Evolutionary conservation across 2,888 invertebrate species (phyloP).

Genomic region (Gymnocheta viridis): DNA sequence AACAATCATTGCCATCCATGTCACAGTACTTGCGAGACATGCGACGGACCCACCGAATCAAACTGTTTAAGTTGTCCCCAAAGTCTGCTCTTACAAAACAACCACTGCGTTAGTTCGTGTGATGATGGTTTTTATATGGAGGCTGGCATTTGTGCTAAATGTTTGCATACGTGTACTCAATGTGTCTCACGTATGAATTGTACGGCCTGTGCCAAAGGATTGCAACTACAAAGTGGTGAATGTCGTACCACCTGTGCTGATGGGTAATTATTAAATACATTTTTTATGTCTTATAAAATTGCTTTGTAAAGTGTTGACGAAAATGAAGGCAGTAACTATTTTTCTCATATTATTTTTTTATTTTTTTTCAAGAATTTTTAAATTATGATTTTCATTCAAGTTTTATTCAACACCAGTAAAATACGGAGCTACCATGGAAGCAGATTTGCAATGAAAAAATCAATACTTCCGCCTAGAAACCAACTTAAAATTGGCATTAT

Average conservation of each 20-base stretch:
- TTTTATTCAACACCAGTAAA: no score
- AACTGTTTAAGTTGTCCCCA: constrained; percentile 90
- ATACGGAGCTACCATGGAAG: no score
- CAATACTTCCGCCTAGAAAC: no score
- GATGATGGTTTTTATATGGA: constrained; percentile 89
- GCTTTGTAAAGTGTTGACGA: not conserved
- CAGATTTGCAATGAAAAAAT: no score
- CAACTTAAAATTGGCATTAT: no score
- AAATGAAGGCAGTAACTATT: not conserved
- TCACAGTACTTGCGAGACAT: constrained; percentile 91
- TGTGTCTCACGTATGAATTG: constrained; percentile 92
- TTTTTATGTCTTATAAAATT: not conserved
- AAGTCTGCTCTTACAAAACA: constrained; percentile 88
- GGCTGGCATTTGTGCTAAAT: constrained; percentile 89
- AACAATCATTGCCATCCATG: constrained; percentile 88
- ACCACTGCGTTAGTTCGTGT: constrained; percentile 89
- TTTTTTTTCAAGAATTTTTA: no score
- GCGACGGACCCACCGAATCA: constrained; percentile 88
- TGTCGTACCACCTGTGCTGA: constrained; percentile 91
- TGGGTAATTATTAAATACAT: constrained; percentile 82
- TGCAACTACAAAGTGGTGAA: constrained; percentile 91
- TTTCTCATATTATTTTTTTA: no score
- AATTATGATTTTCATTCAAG: no score
- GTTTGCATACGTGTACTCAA: constrained; percentile 89
- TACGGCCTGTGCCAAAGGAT: constrained; percentile 88